A percentile compares a stretch with the other conserved stretches of the same genome.
phyloP scores from a whole-genome alignment of 2,888 invertebrate genomes.

The Nephrotoma guestfalica region DNA sequence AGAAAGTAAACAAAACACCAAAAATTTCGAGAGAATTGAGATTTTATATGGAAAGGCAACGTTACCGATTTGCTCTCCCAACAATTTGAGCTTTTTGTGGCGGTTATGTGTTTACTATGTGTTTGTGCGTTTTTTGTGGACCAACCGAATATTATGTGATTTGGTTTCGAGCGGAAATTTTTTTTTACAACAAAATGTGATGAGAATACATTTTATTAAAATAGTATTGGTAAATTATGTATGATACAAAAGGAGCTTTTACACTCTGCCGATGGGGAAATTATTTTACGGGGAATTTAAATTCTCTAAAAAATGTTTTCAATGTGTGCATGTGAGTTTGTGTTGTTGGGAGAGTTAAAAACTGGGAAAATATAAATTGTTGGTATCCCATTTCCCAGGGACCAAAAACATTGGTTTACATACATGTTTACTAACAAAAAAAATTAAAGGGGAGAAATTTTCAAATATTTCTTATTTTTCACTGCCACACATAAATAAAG shows the following conservation, averaged over 20 bases:
- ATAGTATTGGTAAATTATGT: too few relatives aligned
- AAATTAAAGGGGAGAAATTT: neutral
- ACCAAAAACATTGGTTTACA: neutral
- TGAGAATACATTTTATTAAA: too few relatives aligned
- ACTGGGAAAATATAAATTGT: neutral
- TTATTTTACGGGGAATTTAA: neutral
- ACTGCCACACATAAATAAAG: neutral
- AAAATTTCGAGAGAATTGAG: neutral
- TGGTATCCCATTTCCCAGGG: neutral
- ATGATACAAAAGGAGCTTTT: neutral
- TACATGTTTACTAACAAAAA: neutral
- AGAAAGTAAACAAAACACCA: neutral
- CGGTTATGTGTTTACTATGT: too few relatives aligned
- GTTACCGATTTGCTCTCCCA: neutral
- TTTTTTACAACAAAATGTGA: too few relatives aligned
- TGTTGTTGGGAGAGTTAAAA: neutral
- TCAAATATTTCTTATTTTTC: neutral
- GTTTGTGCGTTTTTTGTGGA: too few relatives aligned
- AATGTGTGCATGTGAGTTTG: neutral
- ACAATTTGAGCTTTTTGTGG: neutral
- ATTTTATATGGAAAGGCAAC: neutral
- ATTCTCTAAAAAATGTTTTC: too few relatives aligned
- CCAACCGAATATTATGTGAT: too few relatives aligned
- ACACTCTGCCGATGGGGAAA: neutral
- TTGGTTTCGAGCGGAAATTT: too few relatives aligned